Percentiles rank a stretch among this genome's conserved stretches.
phyloP scores from a whole-genome alignment of 2,888 invertebrate genomes.

The Ormyrus pomaceus region DNA sequence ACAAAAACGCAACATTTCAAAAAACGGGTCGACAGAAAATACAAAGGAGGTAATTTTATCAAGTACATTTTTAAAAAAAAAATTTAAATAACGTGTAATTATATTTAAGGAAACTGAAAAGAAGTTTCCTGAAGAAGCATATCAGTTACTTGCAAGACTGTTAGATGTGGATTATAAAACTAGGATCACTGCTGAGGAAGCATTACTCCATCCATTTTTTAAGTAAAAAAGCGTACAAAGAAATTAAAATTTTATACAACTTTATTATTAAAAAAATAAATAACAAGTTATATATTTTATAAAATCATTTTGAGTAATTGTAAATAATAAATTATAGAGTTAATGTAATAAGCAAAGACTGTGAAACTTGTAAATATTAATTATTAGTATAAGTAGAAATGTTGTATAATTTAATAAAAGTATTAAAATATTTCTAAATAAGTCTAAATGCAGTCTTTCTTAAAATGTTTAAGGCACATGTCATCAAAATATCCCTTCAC shows the following conservation, averaged over 20 bases:
- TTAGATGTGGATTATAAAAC: conserved; percentile 87
- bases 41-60: conserved; percentile 64
- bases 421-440: conserved; percentile 41
- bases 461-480: conserved; percentile 48
- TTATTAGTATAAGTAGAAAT: conserved; percentile 58
- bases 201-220: conserved; percentile 87
- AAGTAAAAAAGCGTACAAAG: conserved; percentile 52
- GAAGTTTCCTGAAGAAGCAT: conserved; percentile 84
- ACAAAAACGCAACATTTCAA: conserved; percentile 64
- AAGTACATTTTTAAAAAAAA: conserved; percentile 62
- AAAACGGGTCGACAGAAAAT: conserved; percentile 28
- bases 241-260: conserved; percentile 42
- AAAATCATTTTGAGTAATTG: conserved; percentile 46
- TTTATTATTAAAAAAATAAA: conserved; percentile 53
- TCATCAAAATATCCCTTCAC: background rate
- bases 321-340: conserved; percentile 39
- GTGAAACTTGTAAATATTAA: conserved; percentile 36
- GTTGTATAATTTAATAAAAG: conserved; percentile 36
- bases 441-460: conserved; percentile 50
- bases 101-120: conserved; percentile 63
- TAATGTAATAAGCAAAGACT: background rate
- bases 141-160: conserved; percentile 83
- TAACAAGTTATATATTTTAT: conserved; percentile 57
- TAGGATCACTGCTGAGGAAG: conserved; percentile 85
- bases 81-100: conserved; percentile 42